Evolutionary conservation across 2,888 invertebrate genomes (phyloP).

Genomic region (Orthosia incerta): DNA sequence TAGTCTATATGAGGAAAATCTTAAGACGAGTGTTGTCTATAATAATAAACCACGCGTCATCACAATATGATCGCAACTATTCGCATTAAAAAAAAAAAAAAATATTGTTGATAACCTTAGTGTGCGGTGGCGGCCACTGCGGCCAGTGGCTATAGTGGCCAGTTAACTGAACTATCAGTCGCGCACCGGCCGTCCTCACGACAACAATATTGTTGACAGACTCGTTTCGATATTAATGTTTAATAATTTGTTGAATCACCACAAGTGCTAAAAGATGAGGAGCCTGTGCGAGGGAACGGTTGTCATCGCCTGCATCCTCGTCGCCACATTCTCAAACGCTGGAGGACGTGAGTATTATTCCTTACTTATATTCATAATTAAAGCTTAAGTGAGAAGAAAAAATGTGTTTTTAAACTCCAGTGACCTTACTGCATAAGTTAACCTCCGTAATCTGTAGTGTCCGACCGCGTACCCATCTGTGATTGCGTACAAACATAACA

Average conservation of each 20-base stretch:
- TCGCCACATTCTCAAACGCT: constrained; percentile 63
- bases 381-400: constrained; percentile 35
- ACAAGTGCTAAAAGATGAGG: constrained; percentile 71
- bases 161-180: constrained; percentile 77
- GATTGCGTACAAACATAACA: constrained; percentile 36
- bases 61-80: constrained; percentile 58
- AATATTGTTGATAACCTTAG: constrained; percentile 83
- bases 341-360: constrained; percentile 74
- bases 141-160: constrained; percentile 78
- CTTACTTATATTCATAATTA: constrained; percentile 27
- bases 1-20: constrained; percentile 68
- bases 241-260: constrained; percentile 53
- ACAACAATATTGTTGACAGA: constrained; percentile 66
- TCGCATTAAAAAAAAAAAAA: constrained; percentile 75
- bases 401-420: constrained; percentile 55
- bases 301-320: constrained; percentile 64
- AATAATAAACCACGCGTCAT: constrained; percentile 69
- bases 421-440: constrained; percentile 70
- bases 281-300: constrained; percentile 61
- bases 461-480: constrained; percentile 43
- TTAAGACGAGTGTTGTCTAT: constrained; percentile 56
- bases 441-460: constrained; percentile 62
- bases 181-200: constrained; percentile 73
- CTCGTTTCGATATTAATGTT: constrained; percentile 60
- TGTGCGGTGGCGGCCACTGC: constrained; percentile 72